Base-by-base conservation (phyloP, 2,797 vertebrate genomes). In the Babyrousa celebensis region DNA sequence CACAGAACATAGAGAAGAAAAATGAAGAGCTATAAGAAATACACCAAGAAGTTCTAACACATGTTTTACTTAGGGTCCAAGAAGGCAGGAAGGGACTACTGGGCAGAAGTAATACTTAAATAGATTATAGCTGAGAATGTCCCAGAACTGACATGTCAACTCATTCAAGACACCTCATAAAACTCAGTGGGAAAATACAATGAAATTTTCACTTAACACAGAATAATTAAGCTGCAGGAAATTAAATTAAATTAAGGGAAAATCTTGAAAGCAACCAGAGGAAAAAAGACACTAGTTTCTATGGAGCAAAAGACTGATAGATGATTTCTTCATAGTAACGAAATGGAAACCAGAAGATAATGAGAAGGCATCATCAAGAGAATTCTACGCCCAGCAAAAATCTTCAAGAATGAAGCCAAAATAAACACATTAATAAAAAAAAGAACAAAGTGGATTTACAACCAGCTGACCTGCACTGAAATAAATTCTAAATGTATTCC, bases 311-410 rank as follows among this genome's bases (percentile, higher is more conserved):
- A 72, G 11, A 65, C 36, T 40, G n/a, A 79, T 15, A 58, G 7
- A 4, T 65, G 43, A 65, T 23, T 87, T 80, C 75, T 63, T 87
- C 67, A 72, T 14, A 48, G 77, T 16, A 80, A 82, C 15, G 48
- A 82, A 65, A 72, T n/a, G 8, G 67, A 88, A 88, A 32, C 21
- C 85, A 88, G 68, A n/a, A 80, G 77, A 88, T 67, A 56, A 65
- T 20, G 32, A 58, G 27, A 94, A 62, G 62, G 36, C 63, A 25
- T 74, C 21, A 23, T 43, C 52, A 67, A 67, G 72, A 67, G n/a
- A 40, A 89, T 77, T 84, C 68, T 72, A 91, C 16, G 21, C n/a
- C 23, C 68, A 54, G 58, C 70, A 91, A 27, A 63, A 72, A 83
- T 63, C 43, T 72, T 70, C 6, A 86, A 48, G 12, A 23, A 70